Evolutionary conservation across 2,797 vertebrate species (phyloP).

Genomic region (Australoheros facetus): DNA sequence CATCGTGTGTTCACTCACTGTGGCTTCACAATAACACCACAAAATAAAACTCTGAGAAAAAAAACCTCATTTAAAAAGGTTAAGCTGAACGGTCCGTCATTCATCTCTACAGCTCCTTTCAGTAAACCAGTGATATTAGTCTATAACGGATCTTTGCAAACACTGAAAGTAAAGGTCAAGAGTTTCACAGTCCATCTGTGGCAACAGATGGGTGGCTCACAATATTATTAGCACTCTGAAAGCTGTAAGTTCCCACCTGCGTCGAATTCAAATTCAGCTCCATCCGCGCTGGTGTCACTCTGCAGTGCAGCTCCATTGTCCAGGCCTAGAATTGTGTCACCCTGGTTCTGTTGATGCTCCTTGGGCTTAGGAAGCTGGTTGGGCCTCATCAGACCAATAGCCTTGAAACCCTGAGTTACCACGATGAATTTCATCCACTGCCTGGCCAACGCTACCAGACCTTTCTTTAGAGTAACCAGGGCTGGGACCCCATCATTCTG

Average conservation of each 20-base stretch:
- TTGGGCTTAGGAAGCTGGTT: slow-evolving; percentile 87
- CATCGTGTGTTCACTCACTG: slow-evolving; percentile 99
- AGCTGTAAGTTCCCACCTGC: slow-evolving; percentile 84
- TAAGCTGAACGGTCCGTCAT: not conserved
- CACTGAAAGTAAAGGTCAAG: slow-evolving; percentile 19
- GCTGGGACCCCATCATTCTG: slow-evolving; percentile 97
- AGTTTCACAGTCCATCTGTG: slow-evolving; percentile 33
- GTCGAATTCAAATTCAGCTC: slow-evolving; percentile 97
- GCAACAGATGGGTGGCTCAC: slow-evolving; percentile 9
- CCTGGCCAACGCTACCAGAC: slow-evolving; percentile 93
- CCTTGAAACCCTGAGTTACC: slow-evolving; percentile 97
- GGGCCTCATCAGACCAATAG: slow-evolving; percentile 90
- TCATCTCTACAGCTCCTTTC: not conserved
- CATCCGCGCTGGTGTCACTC: slow-evolving; percentile 97
- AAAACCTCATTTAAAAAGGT: not conserved
- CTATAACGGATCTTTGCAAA: slow-evolving; percentile 10
- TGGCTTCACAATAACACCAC: slow-evolving; percentile 82
- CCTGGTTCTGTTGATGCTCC: slow-evolving; percentile 70
- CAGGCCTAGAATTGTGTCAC: slow-evolving; percentile 80
- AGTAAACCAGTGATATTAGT: not conserved
- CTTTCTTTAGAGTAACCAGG: slow-evolving; percentile 96
- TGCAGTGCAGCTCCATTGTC: slow-evolving; percentile 91
- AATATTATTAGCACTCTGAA: slow-evolving; percentile 3
- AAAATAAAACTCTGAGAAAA: slow-evolving; percentile 38
- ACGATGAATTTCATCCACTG: slow-evolving; percentile 99